Evolutionary conservation across 1,140 invertebrate species (phyloP).

Genomic region (Linepithema humile): DNA sequence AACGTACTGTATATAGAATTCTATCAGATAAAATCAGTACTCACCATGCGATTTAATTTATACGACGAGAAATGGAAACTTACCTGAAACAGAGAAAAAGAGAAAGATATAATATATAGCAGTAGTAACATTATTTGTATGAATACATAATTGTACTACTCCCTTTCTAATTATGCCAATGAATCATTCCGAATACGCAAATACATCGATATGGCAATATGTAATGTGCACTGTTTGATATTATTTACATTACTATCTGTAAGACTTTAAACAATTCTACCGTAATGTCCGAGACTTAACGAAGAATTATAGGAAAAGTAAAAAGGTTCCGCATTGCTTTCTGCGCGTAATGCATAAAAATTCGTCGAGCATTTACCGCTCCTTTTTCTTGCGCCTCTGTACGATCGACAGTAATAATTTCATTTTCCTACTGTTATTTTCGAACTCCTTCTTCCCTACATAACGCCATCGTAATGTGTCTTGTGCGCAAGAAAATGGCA

Average conservation of each 20-base stretch:
- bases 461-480: no score
- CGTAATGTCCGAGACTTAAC: constrained; percentile 4
- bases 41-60: neutral
- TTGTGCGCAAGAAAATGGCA: neutral
- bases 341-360: constrained; percentile 71
- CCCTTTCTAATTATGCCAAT: neutral
- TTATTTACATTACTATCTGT: neutral
- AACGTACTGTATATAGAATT: no score
- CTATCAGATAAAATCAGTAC: neutral
- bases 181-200: neutral
- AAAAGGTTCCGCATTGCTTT: constrained; percentile 73
- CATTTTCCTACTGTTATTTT: constrained; percentile 42
- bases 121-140: neutral
- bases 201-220: neutral
- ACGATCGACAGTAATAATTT: no score
- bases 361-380: constrained; percentile 33
- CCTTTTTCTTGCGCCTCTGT: neutral
- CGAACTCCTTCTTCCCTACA: no score
- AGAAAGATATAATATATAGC: neutral
- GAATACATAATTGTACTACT: neutral
- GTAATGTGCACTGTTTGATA: neutral
- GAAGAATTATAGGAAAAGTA: constrained; percentile 52
- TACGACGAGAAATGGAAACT: neutral
- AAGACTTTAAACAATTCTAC: constrained; percentile 5
- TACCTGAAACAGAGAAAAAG: neutral